Base-by-base conservation (phyloP, 2,113 vertebrate species). In the Sardina pilchardus region DNA sequence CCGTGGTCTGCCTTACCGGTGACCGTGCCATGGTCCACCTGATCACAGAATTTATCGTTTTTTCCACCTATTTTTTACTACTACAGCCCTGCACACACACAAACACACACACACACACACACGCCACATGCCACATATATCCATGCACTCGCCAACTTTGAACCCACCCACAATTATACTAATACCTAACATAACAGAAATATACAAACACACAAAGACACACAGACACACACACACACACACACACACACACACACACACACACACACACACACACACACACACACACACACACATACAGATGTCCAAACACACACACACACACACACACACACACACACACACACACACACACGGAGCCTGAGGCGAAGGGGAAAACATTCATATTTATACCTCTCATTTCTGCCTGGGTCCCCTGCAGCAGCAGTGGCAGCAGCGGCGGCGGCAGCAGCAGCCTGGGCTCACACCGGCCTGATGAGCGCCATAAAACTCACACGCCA, bases 401-500 rank as follows among this genome's bases (percentile, higher is more conserved):
- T 88, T 90, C 87, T 80, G 86, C 87, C 75, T 86, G 84, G 85
- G 87, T 80, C 87, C 81, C 90, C 87, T 48, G 89, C 86, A 86
- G 90, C 90, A 89, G 85, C 75, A 81, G 47, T 5, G 4, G n/a
- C 63, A 84, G 87, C 39, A 83, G 80, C 86, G n/a, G n/a, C n/a
- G n/a, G n/a, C 75, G 80, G 47, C 9, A 42, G n/a, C 63, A 84
- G 87, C 39, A 83, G 80, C 86, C 83, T 83, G 53, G 86, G 83
- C 88, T 89, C 88, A 84, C 81, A 67, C 63, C 82, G 81, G 81
- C 47, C 86, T 90, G 90, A 90, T 90, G 90, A 91, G 81, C 81
- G 83, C 87, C 85, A 88, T 91, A 91, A 91, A 91, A 89, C 88
- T 89, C 88, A 88, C 83, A 86, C 87, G 83, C 90, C 90, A 91